Percentiles rank a stretch among this genome's conserved stretches.
These are phyloP conservation scores for Narcine bancroftii DNA, from an alignment of 2,113 vertebrate genomes.

Conservation along the genomic window DNA sequence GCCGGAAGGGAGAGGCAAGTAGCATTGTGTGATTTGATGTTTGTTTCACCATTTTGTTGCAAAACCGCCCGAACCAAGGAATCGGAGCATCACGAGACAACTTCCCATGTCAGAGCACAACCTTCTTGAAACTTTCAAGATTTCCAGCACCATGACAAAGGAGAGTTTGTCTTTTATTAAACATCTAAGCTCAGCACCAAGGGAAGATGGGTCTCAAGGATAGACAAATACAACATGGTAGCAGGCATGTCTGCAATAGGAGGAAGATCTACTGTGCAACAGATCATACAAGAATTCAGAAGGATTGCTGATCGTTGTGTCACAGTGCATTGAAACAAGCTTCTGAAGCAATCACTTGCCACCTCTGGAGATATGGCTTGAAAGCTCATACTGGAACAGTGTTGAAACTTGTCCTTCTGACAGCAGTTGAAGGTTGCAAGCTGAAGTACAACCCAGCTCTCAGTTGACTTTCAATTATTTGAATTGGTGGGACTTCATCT, in stretches of 20 bases:
- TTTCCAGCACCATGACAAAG: not conserved
- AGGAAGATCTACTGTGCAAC: not conserved
- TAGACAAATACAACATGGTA: not conserved
- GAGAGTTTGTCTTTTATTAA: not conserved
- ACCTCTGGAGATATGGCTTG: not conserved
- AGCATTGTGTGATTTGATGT: no score
- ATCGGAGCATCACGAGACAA: not conserved
- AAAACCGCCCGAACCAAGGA: not conserved
- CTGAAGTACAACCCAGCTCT: not conserved
- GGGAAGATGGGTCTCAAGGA: not conserved
- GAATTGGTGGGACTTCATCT: no score
- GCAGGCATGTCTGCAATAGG: not conserved
- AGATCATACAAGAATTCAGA: not conserved
- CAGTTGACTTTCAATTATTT: not conserved
- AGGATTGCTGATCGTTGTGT: not conserved
- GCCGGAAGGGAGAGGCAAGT: no score
- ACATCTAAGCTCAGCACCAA: not conserved
- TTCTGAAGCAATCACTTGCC: slow-evolving; percentile 16
- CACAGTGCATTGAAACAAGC: not conserved
- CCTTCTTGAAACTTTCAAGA: not conserved
- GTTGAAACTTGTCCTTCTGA: not conserved
- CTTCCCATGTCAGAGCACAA: not conserved
- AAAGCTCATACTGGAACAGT: not conserved
- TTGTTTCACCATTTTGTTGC: no score
- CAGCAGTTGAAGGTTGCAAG: not conserved